Evolutionary conservation across 2,797 vertebrate genomes (phyloP).

Genomic region (Phoeniculus purpureus): DNA sequence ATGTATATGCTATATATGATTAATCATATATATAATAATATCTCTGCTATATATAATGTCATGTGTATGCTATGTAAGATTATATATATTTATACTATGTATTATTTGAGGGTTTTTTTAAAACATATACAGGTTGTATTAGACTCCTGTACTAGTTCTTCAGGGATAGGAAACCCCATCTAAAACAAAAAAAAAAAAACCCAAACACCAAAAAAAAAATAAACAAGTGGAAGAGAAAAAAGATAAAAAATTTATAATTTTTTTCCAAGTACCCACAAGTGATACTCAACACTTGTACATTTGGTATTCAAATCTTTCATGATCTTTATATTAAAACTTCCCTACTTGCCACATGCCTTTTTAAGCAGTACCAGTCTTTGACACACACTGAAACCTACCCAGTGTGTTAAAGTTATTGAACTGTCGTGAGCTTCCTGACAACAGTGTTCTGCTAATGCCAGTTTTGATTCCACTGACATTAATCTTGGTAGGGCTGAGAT

Average conservation of each 20-base stretch:
- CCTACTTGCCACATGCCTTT: constrained; percentile 51
- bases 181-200: neutral
- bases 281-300: neutral
- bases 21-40: too few relatives aligned
- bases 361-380: constrained; percentile 40
- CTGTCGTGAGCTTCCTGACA: constrained; percentile 27
- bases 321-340: constrained; percentile 47
- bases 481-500: constrained; percentile 63
- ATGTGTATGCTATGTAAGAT: too few relatives aligned
- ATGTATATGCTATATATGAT: too few relatives aligned
- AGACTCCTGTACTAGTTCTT: neutral
- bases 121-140: neutral
- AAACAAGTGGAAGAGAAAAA: fast-evolving
- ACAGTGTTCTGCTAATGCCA: constrained; percentile 42
- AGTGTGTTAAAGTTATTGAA: constrained; percentile 54
- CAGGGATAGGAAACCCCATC: neutral
- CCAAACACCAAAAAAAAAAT: neutral
- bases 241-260: neutral
- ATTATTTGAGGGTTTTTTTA: too few relatives aligned
- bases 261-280: neutral
- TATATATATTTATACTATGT: too few relatives aligned
- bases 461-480: constrained; percentile 61
- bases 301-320: constrained; percentile 53
- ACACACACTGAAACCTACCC: constrained; percentile 43
- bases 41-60: too few relatives aligned